phyloP scores from a whole-genome alignment of 2,888 invertebrate genomes.

The Metalampra italica region DNA sequence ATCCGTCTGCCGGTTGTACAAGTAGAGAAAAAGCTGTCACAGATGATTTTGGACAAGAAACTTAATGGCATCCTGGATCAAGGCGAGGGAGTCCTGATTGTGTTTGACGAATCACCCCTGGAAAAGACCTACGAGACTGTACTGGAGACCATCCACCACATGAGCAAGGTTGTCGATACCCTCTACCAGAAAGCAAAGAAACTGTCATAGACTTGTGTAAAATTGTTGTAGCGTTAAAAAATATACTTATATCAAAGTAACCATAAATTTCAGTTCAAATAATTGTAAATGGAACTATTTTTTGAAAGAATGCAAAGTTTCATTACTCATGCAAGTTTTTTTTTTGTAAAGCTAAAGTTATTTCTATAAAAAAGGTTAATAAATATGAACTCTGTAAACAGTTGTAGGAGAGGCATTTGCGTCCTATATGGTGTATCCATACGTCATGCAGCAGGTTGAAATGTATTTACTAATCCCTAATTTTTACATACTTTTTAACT shows the following conservation, averaged over 20 bases:
- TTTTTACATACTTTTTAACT: constrained; percentile 59
- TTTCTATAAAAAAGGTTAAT: constrained; percentile 9
- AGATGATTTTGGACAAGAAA: constrained; percentile 99
- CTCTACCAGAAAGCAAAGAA: constrained; percentile 99
- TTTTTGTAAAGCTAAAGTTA: constrained; percentile 38
- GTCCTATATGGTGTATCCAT: constrained; percentile 26
- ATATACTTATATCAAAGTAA: constrained; percentile 67
- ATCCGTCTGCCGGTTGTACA: constrained; percentile 92
- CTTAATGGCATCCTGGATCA: constrained; percentile 98
- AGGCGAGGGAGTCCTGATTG: constrained; percentile 97
- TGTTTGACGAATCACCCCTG: constrained; percentile 95
- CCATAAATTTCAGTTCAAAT: constrained; percentile 63
- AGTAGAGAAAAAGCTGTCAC: constrained; percentile 99
- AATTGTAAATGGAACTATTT: constrained; percentile 63
- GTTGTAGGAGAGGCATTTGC: constrained; percentile 5
- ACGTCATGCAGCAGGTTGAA: constrained; percentile 48
- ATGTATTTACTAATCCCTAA: constrained; percentile 52
- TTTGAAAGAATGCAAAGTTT: constrained; percentile 60
- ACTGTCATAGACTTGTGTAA: constrained; percentile 84
- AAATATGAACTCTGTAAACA: background rate
- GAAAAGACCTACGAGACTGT: constrained; percentile 99
- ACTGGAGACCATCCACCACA: constrained; percentile 97
- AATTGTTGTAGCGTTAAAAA: constrained; percentile 71
- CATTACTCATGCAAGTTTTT: constrained; percentile 37
- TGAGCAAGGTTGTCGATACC: constrained; percentile 99